Evolutionary conservation across 2,113 vertebrate genomes (phyloP), one percentile per base, ranked within the genome.

Genomic region (Rissa tridactyla): DNA sequence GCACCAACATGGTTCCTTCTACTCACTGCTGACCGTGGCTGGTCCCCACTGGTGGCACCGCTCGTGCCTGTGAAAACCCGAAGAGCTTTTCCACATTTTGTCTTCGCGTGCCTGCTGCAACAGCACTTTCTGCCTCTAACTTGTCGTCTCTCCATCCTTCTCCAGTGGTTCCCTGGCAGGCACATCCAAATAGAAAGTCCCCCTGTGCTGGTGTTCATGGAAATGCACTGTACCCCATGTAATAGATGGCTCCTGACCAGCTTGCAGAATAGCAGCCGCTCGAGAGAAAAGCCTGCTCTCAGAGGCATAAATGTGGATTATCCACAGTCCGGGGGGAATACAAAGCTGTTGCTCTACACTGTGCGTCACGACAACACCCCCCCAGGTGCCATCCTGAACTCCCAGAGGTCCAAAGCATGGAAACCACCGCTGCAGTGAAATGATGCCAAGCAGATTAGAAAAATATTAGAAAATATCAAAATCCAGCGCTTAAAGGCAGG

Each of bases 171-270:
- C 11, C 34, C 11, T 42, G 69, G 51, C 25, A 68, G 29, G 23
- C 15, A 32, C 3, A 20, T 62, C 51, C 42, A 71, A 64, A 82
- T 0, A 66, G 61, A 58, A 85, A 88, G 76, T 55, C n/a, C 38
- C 68, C 61, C 88, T n/a, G 32, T 3, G 5, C 51, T 70, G 40
- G 46, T 1, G 0, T 38, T 76, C 0, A 0, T 60, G 52, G 79
- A 51, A 88, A 60, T 86, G 49, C 29, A 10, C 52, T 40, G 16
- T 60, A 44, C 17, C 23, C 29, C 5, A 0, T 44, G 32, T 51
- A 15, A 42, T 34, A n/a, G 20, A 32, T 20, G 18, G 52, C 36
- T 90, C 26, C 68, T 47, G 68, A 54, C 36, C 71, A 76, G 40
- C 19, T 68, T 46, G 10, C 22, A n/a, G 32, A 85, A 51, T 11